These are phyloP conservation scores for Atractosteus spatula DNA, from an alignment of 2,113 vertebrate species.

Conservation along the genomic window DNA sequence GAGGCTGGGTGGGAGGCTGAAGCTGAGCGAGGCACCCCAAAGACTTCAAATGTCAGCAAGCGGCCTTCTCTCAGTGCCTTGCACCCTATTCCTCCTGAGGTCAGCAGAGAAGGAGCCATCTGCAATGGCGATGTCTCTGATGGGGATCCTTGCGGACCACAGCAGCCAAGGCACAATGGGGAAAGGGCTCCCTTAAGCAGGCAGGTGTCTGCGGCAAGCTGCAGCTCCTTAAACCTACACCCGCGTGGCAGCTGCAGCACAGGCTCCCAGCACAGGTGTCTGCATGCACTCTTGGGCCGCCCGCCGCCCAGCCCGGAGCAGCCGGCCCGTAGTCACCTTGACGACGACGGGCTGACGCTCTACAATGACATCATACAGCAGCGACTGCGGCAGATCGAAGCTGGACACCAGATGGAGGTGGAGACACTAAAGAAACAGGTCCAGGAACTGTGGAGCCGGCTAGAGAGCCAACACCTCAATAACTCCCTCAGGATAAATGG, in stretches of 20 bases:
- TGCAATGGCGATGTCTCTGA: conserved; percentile 72
- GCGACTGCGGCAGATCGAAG: conserved; percentile 91
- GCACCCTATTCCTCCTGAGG: conserved; percentile 61
- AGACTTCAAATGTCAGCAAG: conserved; percentile 72
- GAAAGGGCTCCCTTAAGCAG: conserved; percentile 76
- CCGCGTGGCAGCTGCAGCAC: conserved; percentile 48
- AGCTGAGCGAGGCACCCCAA: conserved; percentile 49
- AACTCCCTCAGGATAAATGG: conserved; percentile 79
- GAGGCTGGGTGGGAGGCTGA: conserved; percentile 51
- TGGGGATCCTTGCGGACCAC: conserved; percentile 43
- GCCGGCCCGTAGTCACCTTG: conserved; percentile 82
- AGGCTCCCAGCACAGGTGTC: conserved; percentile 77
- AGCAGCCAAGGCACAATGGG: conserved; percentile 58
- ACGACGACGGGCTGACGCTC: conserved; percentile 86
- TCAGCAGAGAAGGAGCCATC: conserved; percentile 63
- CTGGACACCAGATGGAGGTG: conserved; percentile 89
- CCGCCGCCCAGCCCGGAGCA: conserved; percentile 77
- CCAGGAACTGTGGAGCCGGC: conserved; percentile 86
- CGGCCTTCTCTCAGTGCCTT: conserved; percentile 81
- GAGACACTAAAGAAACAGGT: conserved; percentile 94
- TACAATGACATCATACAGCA: conserved; percentile 88
- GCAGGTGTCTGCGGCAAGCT: conserved; percentile 77
- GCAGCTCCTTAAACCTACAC: conserved; percentile 69
- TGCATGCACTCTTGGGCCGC: conserved; percentile 54
- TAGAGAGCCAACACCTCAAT: conserved; percentile 83